These are phyloP conservation scores for Trypoxylon attenuatum DNA, from an alignment of 2,888 invertebrate genomes.

Conservation along the genomic window DNA sequence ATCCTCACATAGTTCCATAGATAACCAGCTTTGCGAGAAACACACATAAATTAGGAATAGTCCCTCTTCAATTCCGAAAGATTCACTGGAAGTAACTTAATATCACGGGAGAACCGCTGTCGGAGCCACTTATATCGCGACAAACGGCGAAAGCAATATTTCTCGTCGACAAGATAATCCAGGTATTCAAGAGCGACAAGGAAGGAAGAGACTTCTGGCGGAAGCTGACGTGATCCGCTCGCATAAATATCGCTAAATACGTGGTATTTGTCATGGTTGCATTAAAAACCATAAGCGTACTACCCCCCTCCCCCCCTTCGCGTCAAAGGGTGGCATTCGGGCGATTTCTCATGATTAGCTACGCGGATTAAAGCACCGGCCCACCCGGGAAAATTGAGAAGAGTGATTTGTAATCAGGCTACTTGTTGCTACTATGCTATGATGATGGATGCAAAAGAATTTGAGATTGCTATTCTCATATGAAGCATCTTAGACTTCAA, in stretches of 20 bases:
- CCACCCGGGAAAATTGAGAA: slow-evolving; percentile 56
- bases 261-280: slow-evolving; percentile 65
- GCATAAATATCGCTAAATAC: slow-evolving; percentile 69
- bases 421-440: no score
- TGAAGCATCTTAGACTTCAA: no score
- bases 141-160: slow-evolving; percentile 52
- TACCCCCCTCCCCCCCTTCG: no score
- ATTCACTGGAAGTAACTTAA: slow-evolving; percentile 36
- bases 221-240: slow-evolving; percentile 70
- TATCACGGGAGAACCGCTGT: slow-evolving; percentile 31
- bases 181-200: slow-evolving; percentile 24
- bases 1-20: no score
- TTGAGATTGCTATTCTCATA: no score
- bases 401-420: no score
- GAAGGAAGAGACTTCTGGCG: slow-evolving; percentile 49
- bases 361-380: slow-evolving; percentile 57
- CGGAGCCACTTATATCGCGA: slow-evolving; percentile 32
- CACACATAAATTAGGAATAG: no score
- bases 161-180: slow-evolving; percentile 67
- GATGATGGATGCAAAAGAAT: no score
- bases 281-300: slow-evolving; percentile 57
- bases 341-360: slow-evolving; percentile 67
- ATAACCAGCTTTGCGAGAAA: no score
- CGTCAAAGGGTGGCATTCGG: no score
- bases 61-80: slow-evolving; percentile 25